A percentile compares a stretch with the other conserved stretches of the same genome.
Conservation (phyloP, 2,888 invertebrate species). For the Augochlorella aurata region DNA sequence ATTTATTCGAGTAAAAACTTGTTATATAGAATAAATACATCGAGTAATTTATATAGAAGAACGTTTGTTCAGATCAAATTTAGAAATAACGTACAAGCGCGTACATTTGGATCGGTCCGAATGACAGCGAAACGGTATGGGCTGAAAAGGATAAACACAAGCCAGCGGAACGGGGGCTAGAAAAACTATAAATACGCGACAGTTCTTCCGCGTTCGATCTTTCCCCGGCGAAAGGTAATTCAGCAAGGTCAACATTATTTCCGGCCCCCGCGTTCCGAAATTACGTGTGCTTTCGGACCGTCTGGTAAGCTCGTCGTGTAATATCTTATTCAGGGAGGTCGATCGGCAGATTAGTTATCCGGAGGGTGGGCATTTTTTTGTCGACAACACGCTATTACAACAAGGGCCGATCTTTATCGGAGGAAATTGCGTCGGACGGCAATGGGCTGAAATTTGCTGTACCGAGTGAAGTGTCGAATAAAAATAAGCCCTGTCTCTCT, state of each 20-base stretch:
- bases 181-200: neutral
- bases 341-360: slow-evolving; percentile 28
- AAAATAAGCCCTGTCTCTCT: slow-evolving; percentile 15
- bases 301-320: neutral
- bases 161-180: neutral
- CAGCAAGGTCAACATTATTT: slow-evolving; percentile 36
- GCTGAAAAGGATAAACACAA: too few species aligned
- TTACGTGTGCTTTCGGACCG: slow-evolving; percentile 1
- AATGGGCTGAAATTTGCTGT: slow-evolving; percentile 1
- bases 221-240: neutral
- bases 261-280: slow-evolving; percentile 13
- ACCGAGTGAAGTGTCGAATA: slow-evolving; percentile 20
- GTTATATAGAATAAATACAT: too few species aligned
- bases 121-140: too few species aligned
- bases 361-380: neutral
- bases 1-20: too few species aligned
- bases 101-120: too few species aligned
- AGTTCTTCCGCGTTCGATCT: neutral
- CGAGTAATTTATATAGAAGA: too few species aligned
- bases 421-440: neutral
- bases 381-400: slow-evolving; percentile 3
- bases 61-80: too few species aligned
- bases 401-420: slow-evolving; percentile 27
- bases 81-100: too few species aligned
- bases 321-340: slow-evolving; percentile 26